A percentile compares a stretch with the other conserved stretches of the same genome.
Evolutionary conservation across 1,140 invertebrate species (phyloP).

Genomic region (Neotoxoptera formosana): DNA sequence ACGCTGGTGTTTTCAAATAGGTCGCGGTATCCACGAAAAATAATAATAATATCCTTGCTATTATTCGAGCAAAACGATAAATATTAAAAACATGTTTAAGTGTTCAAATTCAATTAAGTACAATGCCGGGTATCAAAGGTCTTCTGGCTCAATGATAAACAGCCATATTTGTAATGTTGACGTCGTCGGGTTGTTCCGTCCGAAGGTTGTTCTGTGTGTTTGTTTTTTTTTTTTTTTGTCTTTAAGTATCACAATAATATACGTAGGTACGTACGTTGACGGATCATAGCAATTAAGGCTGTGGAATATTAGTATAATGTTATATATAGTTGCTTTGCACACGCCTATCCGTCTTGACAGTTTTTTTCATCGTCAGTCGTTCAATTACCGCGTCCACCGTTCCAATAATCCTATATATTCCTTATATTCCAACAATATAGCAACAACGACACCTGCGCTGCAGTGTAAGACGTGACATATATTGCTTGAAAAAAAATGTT

Average conservation of each 20-base stretch:
- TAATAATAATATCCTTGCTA: constrained; percentile 41
- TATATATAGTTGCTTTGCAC: neutral
- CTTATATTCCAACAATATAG: neutral
- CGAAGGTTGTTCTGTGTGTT: constrained; percentile 43
- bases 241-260: constrained; percentile 14
- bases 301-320: constrained; percentile 2
- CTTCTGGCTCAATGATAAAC: constrained; percentile 38
- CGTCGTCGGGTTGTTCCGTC: neutral
- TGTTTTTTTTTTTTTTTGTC: constrained; percentile 33
- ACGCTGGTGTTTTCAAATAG: neutral
- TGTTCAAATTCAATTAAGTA: constrained; percentile 41
- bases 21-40: constrained; percentile 17
- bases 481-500: constrained; percentile 5
- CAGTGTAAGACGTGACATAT: neutral
- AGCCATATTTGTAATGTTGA: constrained; percentile 52
- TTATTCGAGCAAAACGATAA: constrained; percentile 31
- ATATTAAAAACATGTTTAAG: constrained; percentile 33
- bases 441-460: neutral
- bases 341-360: neutral
- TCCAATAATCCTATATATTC: neutral
- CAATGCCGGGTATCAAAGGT: constrained; percentile 47
- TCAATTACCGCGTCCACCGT: neutral
- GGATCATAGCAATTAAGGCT: constrained; percentile 39
- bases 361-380: neutral
- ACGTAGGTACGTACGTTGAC: neutral